These are phyloP conservation scores for Chunga burmeisteri DNA, from an alignment of 2,113 vertebrate genomes.

Conservation along the genomic window DNA sequence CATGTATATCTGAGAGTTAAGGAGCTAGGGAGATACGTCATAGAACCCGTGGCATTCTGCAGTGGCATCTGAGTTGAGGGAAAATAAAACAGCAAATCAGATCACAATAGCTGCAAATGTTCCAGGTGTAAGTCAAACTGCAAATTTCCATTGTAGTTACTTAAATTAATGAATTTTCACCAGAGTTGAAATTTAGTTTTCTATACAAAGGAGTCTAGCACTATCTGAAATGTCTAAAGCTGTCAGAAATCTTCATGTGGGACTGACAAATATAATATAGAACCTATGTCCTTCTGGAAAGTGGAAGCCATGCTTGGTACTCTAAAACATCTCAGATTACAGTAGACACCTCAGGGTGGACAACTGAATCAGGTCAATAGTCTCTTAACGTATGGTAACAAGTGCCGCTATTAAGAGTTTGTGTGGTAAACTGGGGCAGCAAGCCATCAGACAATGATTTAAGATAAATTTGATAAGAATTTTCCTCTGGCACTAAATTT, in stretches of 20 bases:
- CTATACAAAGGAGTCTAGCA: background rate
- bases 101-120: background rate
- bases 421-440: background rate
- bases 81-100: background rate
- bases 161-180: background rate
- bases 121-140: background rate
- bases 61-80: background rate
- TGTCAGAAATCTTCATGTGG: background rate
- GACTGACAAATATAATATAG: background rate
- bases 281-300: background rate
- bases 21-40: background rate
- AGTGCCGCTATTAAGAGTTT: background rate
- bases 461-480: background rate
- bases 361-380: background rate
- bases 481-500: background rate
- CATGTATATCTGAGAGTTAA: background rate
- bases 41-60: background rate
- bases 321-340: background rate
- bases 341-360: background rate
- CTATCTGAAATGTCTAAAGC: background rate
- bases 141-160: background rate
- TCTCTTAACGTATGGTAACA: background rate
- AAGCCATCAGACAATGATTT: background rate
- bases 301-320: rapidly evolving
- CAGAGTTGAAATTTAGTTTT: background rate